Evolutionary conservation across 2,113 vertebrate genomes (phyloP), one percentile per base, ranked within the genome.

Genomic region (Clupea harengus): DNA sequence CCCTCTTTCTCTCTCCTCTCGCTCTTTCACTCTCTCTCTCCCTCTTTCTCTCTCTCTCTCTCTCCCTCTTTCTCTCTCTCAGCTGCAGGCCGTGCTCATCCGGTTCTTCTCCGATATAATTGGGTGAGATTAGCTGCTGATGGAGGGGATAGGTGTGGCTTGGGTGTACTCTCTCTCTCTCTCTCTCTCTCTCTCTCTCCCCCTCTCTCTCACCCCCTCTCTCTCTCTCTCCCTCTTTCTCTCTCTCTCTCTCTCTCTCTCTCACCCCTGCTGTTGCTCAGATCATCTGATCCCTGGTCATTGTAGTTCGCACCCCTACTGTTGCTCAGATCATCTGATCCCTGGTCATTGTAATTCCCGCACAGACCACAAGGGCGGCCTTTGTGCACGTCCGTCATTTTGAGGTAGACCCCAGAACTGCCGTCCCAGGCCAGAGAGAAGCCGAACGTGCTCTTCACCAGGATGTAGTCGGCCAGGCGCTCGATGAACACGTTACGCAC

Each of bases 391-490:
- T 97, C 97, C 15, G 97, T 97, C 91, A 99, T 93, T 91, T 98
- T 99, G 91, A 99, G 95, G 91, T 99, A 99, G 92, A 99, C 94
- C 28, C 97, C 98, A 2, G 97, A 97, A 90, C 93, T 95, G 88
- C 98, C 98, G 89, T 99, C 98, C 98, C 98, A 99, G 88, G 98
- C 98, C 94, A 99, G 91, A 49, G 97, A 99, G 94, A 99, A 98
- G 84, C 98, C 98, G 91, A 99, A 99, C 28, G 96, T 97, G 67
- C 97, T 99, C 93, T 99, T 99, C 92, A 99, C 97, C 64, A 99
- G 93, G 92, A 99, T 95, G 90, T 99, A 99, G 92, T 99, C 98
- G 4, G 98, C 98, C 87, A 99, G 91, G 72, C 97, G 97, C 92
- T 99, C 98, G 54, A 99, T 93, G 87, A 97, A 98, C 85, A 97